These are phyloP conservation scores for Phymastichus coffea DNA, from an alignment of 1,140 invertebrate genomes.

Conservation along the genomic window DNA sequence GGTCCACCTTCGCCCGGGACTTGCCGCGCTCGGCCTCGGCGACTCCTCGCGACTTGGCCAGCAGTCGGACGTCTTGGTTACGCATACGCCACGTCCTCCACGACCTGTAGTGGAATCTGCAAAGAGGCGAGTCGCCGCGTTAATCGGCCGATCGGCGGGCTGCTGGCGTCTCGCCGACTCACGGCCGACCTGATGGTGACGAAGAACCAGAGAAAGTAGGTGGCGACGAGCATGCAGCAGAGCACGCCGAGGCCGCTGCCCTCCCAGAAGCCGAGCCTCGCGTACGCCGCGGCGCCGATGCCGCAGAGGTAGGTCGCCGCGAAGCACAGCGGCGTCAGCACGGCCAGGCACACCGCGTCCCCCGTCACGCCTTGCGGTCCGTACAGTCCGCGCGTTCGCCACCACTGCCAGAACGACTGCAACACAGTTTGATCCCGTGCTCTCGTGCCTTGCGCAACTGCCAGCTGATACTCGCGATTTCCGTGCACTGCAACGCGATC, in stretches of 20 bases:
- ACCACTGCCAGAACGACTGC: constrained; percentile 49
- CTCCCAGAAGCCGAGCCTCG: constrained; percentile 54
- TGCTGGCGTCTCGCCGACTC: too few species aligned
- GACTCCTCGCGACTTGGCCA: constrained; percentile 5
- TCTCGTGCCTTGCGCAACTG: neutral
- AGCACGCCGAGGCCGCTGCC: constrained; percentile 52
- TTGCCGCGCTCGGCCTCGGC: too few species aligned
- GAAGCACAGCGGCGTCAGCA: constrained; percentile 59
- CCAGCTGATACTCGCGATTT: too few species aligned
- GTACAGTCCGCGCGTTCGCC: constrained; percentile 42
- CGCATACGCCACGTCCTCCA: constrained; percentile 40
- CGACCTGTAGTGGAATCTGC: constrained; percentile 45
- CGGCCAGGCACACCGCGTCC: constrained; percentile 56
- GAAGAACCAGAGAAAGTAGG: constrained; percentile 51
- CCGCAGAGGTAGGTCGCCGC: constrained; percentile 58
- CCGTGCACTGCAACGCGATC: too few species aligned
- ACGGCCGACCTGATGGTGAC: constrained; percentile 48
- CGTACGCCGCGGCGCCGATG: constrained; percentile 52
- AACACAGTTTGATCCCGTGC: neutral
- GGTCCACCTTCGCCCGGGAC: too few species aligned
- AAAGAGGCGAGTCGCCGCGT: too few species aligned
- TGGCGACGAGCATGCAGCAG: constrained; percentile 45
- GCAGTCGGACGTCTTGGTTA: constrained; percentile 44
- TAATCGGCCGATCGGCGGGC: too few species aligned
- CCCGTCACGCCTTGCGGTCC: constrained; percentile 52